A percentile compares a stretch with the other conserved stretches of the same genome.
phyloP scores from a whole-genome alignment of 2,113 vertebrate species.

The Eulemur macaco region DNA sequence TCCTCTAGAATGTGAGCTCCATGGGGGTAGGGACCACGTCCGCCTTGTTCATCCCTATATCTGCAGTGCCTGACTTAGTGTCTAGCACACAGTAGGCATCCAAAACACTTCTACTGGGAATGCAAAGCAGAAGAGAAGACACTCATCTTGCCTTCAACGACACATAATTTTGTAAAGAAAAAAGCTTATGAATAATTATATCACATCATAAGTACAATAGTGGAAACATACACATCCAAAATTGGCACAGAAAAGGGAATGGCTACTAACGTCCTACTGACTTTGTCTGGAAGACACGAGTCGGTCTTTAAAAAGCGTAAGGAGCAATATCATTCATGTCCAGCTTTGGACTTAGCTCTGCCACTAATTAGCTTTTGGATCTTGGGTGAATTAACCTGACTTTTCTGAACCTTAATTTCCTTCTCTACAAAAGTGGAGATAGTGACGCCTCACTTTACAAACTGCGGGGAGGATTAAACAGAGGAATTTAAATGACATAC shows the following conservation, averaged over 20 bases:
- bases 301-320: background rate
- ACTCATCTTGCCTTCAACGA: background rate
- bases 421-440: background rate
- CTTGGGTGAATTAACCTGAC: background rate
- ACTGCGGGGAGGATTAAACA: background rate
- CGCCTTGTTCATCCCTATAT: background rate
- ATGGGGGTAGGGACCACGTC: background rate
- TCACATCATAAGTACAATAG: background rate
- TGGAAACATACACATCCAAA: background rate
- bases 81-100: background rate
- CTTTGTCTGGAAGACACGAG: background rate
- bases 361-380: background rate
- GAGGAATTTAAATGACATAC: background rate
- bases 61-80: background rate
- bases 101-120: background rate
- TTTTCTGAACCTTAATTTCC: background rate
- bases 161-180: background rate
- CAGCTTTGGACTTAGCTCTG: background rate
- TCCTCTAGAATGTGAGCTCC: background rate
- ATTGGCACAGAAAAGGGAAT: background rate
- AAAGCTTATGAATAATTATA: background rate
- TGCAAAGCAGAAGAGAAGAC: background rate
- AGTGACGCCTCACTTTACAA: background rate
- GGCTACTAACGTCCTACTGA: background rate
- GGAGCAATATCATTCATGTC: background rate